A percentile compares a stretch with the other conserved stretches of the same genome.
These are phyloP conservation scores for Polypterus senegalus DNA, from an alignment of 2,113 vertebrate species.

Conservation along the genomic window DNA sequence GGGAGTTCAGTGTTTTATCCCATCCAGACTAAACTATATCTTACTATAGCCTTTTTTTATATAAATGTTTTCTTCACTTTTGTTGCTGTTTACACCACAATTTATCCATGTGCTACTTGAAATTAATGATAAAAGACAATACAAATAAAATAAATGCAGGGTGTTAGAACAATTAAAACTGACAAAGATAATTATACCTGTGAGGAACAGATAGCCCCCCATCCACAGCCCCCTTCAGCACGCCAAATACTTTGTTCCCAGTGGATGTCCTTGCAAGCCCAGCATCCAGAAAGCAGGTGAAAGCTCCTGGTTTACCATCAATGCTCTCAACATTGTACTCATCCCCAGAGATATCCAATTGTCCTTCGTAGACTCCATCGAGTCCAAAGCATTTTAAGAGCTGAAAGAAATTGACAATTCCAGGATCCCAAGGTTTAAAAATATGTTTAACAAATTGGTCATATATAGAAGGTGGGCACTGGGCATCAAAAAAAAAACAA, in stretches of 20 bases:
- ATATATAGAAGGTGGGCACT: background rate
- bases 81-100: too few species aligned
- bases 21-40: too few species aligned
- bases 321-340: conserved; percentile 4
- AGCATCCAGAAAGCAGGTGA: conserved; percentile 1
- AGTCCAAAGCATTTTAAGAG: background rate
- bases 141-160: background rate
- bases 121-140: too few species aligned
- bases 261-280: background rate
- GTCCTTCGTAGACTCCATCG: conserved; percentile 1
- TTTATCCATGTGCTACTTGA: too few species aligned
- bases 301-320: background rate
- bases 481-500: background rate
- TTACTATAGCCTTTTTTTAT: too few species aligned
- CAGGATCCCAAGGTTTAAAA: too few species aligned
- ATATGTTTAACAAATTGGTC: too few species aligned
- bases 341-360: background rate
- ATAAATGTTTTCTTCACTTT: too few species aligned
- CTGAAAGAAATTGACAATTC: background rate
- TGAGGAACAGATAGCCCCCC: conserved; percentile 2
- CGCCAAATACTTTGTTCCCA: conserved; percentile 2
- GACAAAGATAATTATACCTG: background rate
- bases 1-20: too few species aligned
- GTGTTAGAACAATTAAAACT: background rate
- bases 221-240: conserved; percentile 2